phyloP scores from a whole-genome alignment of 2,888 invertebrate genomes.

The Phengaris arion region DNA sequence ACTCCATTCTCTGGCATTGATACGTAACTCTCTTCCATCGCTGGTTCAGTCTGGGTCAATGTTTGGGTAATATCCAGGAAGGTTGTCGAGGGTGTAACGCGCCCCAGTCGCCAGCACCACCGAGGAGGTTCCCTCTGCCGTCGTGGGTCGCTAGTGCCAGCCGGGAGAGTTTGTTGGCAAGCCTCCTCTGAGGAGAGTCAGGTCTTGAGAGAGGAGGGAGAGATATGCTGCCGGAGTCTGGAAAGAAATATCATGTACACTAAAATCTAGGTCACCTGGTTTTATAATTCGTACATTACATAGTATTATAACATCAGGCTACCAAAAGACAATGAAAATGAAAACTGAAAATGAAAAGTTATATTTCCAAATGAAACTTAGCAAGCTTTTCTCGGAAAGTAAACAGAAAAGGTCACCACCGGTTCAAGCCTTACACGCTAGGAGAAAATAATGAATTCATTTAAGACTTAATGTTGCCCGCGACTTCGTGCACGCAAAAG shows the following conservation, averaged over 20 bases:
- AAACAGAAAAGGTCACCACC: too few species aligned
- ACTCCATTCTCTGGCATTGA: not conserved
- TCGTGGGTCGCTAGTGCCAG: conserved; percentile 94
- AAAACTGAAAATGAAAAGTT: too few species aligned
- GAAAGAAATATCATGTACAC: not conserved
- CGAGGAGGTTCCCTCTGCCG: conserved; percentile 91
- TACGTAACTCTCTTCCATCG: not conserved
- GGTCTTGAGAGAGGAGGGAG: conserved; percentile 68
- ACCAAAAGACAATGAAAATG: too few species aligned
- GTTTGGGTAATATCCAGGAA: conserved; percentile 69
- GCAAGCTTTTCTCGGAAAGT: too few species aligned
- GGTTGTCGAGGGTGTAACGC: conserved; percentile 59
- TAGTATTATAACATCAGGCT: too few species aligned
- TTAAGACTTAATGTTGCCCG: too few species aligned
- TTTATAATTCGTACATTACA: too few species aligned
- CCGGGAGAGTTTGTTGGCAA: conserved; percentile 91
- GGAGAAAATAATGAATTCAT: too few species aligned
- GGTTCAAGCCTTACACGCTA: too few species aligned
- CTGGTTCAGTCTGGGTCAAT: conserved; percentile 42
- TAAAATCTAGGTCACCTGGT: too few species aligned
- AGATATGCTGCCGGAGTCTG: conserved; percentile 72
- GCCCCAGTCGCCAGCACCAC: conserved; percentile 89
- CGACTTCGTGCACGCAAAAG: too few species aligned
- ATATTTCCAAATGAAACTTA: too few species aligned
- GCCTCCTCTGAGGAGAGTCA: conserved; percentile 81